Conservation (phyloP, 2,888 invertebrate genomes). For the Pyrrhia umbra region DNA sequence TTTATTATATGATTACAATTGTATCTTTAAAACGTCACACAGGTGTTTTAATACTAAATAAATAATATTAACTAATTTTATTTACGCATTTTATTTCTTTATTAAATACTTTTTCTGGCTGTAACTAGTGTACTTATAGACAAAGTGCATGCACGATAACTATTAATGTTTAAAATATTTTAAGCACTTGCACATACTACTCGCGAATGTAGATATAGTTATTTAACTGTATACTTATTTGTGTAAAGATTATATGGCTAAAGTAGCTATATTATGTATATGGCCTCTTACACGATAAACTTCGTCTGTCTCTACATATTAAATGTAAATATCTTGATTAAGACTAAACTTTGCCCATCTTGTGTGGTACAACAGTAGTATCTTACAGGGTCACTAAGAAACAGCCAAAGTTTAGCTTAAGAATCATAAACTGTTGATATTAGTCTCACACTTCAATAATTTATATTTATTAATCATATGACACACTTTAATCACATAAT, state of each 20-base stretch:
- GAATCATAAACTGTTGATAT: too few relatives aligned
- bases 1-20: slow-evolving; percentile 32
- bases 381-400: too few relatives aligned
- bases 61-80: slow-evolving; percentile 36
- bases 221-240: neutral
- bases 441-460: too few relatives aligned
- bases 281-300: neutral
- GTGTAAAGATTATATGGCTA: neutral
- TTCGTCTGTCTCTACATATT: neutral
- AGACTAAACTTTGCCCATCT: neutral
- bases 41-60: slow-evolving; percentile 39
- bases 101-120: slow-evolving; percentile 4
- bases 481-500: neutral
- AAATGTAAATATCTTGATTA: neutral
- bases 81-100: slow-evolving; percentile 29
- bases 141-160: neutral
- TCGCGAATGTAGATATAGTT: too few relatives aligned
- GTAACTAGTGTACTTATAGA: neutral
- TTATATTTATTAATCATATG: too few relatives aligned
- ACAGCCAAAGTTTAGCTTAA: too few relatives aligned
- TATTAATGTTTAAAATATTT: neutral
- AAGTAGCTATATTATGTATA: neutral
- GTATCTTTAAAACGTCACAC: slow-evolving; percentile 18
- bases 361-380: too few relatives aligned
- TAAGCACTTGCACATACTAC: neutral